Conservation (phyloP, 2,113 vertebrate genomes). For the Arenaria interpres region DNA sequence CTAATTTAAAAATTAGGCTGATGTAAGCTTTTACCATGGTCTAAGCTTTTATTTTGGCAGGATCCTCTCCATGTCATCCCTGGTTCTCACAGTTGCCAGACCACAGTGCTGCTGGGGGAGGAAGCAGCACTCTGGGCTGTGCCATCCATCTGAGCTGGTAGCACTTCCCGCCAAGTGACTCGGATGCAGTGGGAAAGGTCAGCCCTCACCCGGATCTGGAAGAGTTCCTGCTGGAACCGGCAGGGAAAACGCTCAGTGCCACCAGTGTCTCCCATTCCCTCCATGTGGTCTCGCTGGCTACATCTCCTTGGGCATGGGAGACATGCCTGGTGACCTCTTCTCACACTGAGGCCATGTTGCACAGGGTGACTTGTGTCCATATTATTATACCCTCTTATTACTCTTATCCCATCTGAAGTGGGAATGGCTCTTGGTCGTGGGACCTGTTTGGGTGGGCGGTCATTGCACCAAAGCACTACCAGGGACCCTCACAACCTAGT, state of each 20-base stretch:
- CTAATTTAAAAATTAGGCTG: not conserved
- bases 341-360: fast-evolving
- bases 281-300: fast-evolving
- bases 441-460: not conserved
- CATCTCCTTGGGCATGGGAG: not conserved
- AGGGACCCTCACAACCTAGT: not conserved
- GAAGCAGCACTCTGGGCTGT: not conserved
- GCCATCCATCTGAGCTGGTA: fast-evolving
- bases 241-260: not conserved
- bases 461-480: not conserved
- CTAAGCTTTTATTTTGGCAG: not conserved
- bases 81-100: not conserved
- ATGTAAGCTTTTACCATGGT: not conserved
- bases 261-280: not conserved
- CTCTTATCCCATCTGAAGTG: not conserved
- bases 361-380: fast-evolving
- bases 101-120: not conserved
- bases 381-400: not conserved
- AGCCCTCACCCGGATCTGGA: not conserved
- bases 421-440: not conserved
- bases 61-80: not conserved
- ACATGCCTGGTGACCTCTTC: not conserved
- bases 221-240: not conserved
- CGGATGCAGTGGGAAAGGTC: not conserved
- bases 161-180: not conserved